phyloP scores from a whole-genome alignment of 2,113 vertebrate genomes.

The Urocolius indicus region DNA sequence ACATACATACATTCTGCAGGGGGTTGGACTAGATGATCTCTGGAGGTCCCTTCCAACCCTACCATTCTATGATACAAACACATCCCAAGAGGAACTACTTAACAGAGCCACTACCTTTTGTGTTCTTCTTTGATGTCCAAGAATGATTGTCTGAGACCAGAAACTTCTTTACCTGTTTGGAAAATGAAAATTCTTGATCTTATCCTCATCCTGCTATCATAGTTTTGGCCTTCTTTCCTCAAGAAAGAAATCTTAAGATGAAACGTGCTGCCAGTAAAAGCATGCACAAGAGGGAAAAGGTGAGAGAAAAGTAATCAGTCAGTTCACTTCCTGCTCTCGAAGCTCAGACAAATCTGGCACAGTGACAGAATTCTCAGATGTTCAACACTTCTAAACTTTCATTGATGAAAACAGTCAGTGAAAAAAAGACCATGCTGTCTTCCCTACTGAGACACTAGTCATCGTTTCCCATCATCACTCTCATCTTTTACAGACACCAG shows the following conservation, averaged over 20 bases:
- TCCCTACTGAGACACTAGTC: neutral
- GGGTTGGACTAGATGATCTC: too few species aligned
- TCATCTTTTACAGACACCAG: neutral
- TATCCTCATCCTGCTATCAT: neutral
- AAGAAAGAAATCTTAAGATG: neutral
- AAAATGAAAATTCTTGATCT: neutral
- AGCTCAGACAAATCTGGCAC: neutral
- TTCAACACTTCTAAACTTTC: neutral
- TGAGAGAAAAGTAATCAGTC: neutral
- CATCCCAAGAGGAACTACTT: neutral
- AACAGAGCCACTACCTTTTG: neutral
- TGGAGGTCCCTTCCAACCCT: too few species aligned
- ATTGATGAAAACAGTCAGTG: fast-evolving
- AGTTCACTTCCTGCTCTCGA: neutral
- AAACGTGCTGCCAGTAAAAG: neutral
- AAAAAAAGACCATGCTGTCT: neutral
- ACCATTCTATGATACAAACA: too few species aligned
- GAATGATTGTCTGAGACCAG: neutral
- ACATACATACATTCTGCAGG: too few species aligned
- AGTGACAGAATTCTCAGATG: neutral
- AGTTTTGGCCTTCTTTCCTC: neutral
- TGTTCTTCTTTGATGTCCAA: neutral
- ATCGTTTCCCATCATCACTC: neutral
- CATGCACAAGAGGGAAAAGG: neutral
- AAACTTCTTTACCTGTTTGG: neutral